These are phyloP conservation scores for Montipora sp. DNA, from an alignment of 64 coral and sea anemone genomes.

Conservation along the genomic window DNA sequence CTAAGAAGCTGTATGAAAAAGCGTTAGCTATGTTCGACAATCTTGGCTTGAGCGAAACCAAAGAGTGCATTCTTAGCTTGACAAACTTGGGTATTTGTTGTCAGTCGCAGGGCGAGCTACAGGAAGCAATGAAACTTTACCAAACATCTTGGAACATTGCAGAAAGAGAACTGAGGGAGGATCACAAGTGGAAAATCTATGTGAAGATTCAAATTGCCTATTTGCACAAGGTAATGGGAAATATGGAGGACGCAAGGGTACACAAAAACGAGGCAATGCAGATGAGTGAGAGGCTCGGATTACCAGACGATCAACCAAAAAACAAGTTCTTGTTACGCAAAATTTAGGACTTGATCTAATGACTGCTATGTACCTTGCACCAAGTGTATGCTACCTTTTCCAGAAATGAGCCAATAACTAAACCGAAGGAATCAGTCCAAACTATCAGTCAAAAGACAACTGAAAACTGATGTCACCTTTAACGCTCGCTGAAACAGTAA, in stretches of 20 bases:
- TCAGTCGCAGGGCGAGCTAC: neutral
- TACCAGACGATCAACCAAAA: neutral
- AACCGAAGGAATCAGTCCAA: no score
- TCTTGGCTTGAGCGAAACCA: neutral
- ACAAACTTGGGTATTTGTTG: constrained; percentile 17
- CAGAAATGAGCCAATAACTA: no score
- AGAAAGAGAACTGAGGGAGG: constrained; percentile 4
- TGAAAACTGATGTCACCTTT: no score
- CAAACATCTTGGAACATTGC: constrained; percentile 18
- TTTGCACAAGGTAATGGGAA: constrained; percentile 2
- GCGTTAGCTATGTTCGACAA: constrained; percentile 6
- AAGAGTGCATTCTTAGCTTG: constrained; percentile 28
- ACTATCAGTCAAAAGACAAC: no score
- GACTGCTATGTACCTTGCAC: neutral
- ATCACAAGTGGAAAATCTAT: constrained; percentile 35
- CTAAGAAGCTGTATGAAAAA: neutral
- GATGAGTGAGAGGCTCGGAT: neutral
- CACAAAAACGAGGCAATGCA: neutral
- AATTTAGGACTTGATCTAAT: neutral
- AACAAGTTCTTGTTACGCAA: constrained; percentile 16
- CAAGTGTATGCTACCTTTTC: no score
- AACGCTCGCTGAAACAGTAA: no score
- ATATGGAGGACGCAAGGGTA: neutral
- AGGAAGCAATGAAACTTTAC: neutral
- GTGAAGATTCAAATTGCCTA: constrained; percentile 29